These are phyloP conservation scores for Chloroclystis v-ata DNA, from an alignment of 2,888 invertebrate genomes.

Conservation along the genomic window DNA sequence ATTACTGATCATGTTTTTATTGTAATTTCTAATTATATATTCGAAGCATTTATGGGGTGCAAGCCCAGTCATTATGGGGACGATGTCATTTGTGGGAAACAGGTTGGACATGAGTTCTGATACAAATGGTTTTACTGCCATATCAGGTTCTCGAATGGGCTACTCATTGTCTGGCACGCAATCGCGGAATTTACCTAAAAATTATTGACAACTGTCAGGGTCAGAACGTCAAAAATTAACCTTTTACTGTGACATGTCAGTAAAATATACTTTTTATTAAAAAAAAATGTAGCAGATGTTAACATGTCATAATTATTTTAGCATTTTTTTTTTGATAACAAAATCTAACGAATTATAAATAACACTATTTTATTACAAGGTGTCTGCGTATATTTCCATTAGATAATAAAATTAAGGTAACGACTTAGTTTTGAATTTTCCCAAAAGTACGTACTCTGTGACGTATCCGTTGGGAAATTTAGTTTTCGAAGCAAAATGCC, in stretches of 20 bases:
- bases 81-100: constrained; percentile 26
- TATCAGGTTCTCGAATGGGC: constrained; percentile 32
- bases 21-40: constrained; percentile 23
- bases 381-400: too few relatives aligned
- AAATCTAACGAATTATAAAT: too few relatives aligned
- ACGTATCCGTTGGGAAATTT: constrained; percentile 17
- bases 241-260: constrained; percentile 34
- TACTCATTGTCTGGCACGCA: constrained; percentile 27
- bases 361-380: too few relatives aligned
- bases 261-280: constrained; percentile 11
- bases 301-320: constrained; percentile 24
- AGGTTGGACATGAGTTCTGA: constrained; percentile 22
- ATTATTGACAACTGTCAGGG: constrained; percentile 38
- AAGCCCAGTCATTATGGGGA: constrained; percentile 15
- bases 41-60: constrained; percentile 21
- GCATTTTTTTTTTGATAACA: too few relatives aligned
- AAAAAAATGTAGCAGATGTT: constrained; percentile 20
- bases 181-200: constrained; percentile 34
- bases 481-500: not conserved
- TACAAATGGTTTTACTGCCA: constrained; percentile 24
- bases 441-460: constrained; percentile 11
- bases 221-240: constrained; percentile 37
- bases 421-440: too few relatives aligned
- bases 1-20: too few relatives aligned
- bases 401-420: too few relatives aligned